A percentile compares a stretch with the other conserved stretches of the same genome.
These are phyloP conservation scores for Heterocephalus glaber DNA, from an alignment of 2,113 vertebrate species.

Conservation along the genomic window DNA sequence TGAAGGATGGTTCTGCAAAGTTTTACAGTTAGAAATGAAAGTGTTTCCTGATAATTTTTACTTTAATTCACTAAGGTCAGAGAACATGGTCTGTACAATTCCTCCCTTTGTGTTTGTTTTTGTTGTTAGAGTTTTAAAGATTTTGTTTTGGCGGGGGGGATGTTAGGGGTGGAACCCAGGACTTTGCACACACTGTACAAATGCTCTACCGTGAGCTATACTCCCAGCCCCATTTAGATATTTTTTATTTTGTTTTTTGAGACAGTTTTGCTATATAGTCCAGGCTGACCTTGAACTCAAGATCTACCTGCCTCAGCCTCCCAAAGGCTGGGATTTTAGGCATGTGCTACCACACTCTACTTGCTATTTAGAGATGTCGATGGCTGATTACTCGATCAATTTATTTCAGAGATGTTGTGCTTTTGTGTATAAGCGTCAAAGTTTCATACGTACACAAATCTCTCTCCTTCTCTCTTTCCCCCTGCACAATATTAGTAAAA, in stretches of 20 bases:
- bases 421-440: neutral
- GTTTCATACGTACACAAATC: neutral
- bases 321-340: neutral
- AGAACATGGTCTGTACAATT: neutral
- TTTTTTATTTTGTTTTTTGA: neutral
- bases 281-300: neutral
- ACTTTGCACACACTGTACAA: neutral
- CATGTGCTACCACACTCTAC: neutral
- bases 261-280: neutral
- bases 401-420: neutral
- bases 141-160: neutral
- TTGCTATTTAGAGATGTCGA: neutral
- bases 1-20: neutral
- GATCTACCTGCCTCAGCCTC: neutral
- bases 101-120: neutral
- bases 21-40: conserved; percentile 15
- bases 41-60: neutral
- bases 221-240: neutral
- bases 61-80: neutral
- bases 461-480: neutral
- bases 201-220: neutral
- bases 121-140: neutral
- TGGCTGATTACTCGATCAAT: neutral
- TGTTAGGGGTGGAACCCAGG: neutral
- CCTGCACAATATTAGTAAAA: neutral